A percentile compares a stretch with the other conserved stretches of the same genome.
Conservation (phyloP, 2,113 vertebrate genomes). For the Xiphophorus hellerii region DNA sequence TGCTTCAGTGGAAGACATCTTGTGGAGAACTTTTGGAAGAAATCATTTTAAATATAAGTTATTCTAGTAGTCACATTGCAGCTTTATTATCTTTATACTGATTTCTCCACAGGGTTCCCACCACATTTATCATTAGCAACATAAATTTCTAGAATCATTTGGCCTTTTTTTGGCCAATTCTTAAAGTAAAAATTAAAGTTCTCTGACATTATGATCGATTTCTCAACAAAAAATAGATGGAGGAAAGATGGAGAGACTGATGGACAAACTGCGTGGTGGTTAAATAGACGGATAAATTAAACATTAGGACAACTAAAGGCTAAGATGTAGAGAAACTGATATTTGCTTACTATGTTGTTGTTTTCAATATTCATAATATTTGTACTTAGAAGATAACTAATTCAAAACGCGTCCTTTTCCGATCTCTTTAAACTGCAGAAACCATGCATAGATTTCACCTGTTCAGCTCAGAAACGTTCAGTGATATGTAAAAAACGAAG, state of each 20-base stretch:
- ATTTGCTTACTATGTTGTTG: background rate
- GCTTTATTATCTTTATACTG: background rate
- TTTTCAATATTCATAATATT: background rate
- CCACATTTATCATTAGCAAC: background rate
- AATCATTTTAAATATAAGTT: background rate
- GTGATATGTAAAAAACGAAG: background rate
- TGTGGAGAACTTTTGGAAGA: slow-evolving; percentile 52
- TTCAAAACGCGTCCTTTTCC: background rate
- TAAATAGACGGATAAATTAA: too few species aligned
- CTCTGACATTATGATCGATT: background rate
- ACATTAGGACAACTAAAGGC: background rate
- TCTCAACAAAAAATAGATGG: background rate
- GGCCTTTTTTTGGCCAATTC: background rate
- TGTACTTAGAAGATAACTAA: background rate
- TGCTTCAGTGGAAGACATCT: slow-evolving; percentile 47
- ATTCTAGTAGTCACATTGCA: background rate
- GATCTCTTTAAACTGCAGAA: background rate
- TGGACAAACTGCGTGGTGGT: background rate
- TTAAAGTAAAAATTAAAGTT: background rate
- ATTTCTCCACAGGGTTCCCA: background rate
- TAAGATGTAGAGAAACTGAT: background rate
- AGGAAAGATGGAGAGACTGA: background rate
- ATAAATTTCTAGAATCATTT: background rate
- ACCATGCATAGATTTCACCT: too few species aligned
- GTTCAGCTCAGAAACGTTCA: background rate